A percentile compares a stretch with the other conserved stretches of the same genome.
phyloP scores from a whole-genome alignment of 2,888 invertebrate species.

The Brachyopa scutellaris region DNA sequence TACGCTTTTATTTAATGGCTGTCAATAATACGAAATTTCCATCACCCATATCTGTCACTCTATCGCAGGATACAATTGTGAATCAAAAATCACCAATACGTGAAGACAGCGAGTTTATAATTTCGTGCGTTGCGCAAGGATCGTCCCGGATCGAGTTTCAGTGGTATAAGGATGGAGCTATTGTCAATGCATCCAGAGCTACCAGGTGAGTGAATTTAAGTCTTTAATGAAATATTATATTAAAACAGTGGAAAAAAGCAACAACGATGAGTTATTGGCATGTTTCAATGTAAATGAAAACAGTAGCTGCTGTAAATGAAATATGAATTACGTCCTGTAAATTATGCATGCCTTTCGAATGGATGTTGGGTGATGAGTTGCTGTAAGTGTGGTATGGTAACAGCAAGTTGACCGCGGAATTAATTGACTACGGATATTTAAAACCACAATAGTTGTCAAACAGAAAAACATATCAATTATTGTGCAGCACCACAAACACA shows the following conservation, averaged over 20 bases:
- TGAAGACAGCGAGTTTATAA: slow-evolving; percentile 89
- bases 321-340: slow-evolving; percentile 10
- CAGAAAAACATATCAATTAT: too few relatives aligned
- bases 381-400: neutral
- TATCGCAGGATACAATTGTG: slow-evolving; percentile 82
- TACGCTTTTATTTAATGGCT: slow-evolving; percentile 32
- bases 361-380: neutral
- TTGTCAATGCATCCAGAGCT: slow-evolving; percentile 88
- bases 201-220: slow-evolving; percentile 84
- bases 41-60: slow-evolving; percentile 51
- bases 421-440: neutral
- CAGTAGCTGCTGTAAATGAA: slow-evolving; percentile 14
- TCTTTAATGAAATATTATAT: slow-evolving; percentile 16
- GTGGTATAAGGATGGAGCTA: slow-evolving; percentile 91
- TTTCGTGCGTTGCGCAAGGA: slow-evolving; percentile 90
- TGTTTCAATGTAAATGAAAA: slow-evolving; percentile 1
- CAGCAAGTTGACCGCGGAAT: neutral
- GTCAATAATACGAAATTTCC: slow-evolving; percentile 22
- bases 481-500: too few relatives aligned
- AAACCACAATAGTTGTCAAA: neutral
- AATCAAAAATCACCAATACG: slow-evolving; percentile 84
- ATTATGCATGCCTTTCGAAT: slow-evolving; percentile 8
- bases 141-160: slow-evolving; percentile 88
- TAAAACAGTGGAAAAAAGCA: neutral
- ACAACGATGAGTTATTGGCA: neutral